A percentile compares a stretch with the other conserved stretches of the same genome.
phyloP scores from a whole-genome alignment of 2,113 vertebrate genomes.

The Periophthalmodon schlosseri region DNA sequence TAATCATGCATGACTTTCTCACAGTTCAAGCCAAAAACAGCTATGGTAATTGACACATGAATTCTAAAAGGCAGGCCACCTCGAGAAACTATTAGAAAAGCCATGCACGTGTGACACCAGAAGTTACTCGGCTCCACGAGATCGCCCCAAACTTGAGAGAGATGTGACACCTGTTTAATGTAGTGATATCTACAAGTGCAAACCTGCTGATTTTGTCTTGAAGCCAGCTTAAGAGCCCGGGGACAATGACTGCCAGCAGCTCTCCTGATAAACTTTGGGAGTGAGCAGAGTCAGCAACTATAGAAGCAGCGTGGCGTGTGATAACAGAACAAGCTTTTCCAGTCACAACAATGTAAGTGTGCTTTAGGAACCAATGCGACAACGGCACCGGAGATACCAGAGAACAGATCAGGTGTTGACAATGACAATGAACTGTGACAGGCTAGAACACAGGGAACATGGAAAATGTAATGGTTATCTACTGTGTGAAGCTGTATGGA shows the following conservation, averaged over 20 bases:
- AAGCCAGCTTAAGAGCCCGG: background rate
- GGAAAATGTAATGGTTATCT: background rate
- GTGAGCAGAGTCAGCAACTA: background rate
- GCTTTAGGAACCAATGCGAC: background rate
- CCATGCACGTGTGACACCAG: background rate
- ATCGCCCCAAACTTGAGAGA: background rate
- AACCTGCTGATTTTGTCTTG: background rate
- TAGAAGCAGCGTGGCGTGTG: background rate
- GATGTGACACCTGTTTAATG: constrained; percentile 1
- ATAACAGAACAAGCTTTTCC: constrained; percentile 32
- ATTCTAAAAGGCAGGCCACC: background rate
- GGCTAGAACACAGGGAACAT: background rate
- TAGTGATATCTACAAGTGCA: background rate
- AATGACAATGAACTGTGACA: background rate
- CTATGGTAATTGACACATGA: background rate
- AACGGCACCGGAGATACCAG: background rate
- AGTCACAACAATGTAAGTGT: background rate
- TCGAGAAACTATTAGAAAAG: background rate
- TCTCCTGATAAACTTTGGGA: background rate
- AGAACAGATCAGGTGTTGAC: background rate
- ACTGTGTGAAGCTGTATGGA: background rate
- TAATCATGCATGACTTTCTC: background rate
- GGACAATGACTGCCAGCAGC: background rate
- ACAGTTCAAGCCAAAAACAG: background rate
- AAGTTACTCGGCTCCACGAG: background rate